Conservation (phyloP, 2,888 invertebrate genomes). For the Willowsia nigromaculata region DNA sequence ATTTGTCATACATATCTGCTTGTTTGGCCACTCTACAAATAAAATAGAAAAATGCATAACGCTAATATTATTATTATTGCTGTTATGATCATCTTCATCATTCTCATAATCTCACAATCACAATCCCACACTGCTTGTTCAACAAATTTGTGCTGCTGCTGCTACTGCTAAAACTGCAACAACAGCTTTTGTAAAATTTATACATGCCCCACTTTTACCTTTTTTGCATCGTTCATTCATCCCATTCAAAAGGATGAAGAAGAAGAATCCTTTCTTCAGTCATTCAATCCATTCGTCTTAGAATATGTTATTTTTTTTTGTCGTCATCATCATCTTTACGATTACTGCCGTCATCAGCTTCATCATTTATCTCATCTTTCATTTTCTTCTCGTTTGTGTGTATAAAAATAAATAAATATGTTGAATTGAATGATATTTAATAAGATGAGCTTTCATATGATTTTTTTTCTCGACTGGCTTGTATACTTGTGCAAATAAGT, state of each 20-base stretch:
- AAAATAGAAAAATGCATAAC: background rate
- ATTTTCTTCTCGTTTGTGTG: slow-evolving; percentile 38
- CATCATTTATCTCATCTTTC: slow-evolving; percentile 62
- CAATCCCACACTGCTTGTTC: background rate
- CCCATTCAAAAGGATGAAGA: background rate
- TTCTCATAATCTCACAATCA: background rate
- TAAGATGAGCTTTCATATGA: slow-evolving; percentile 46
- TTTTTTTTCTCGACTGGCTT: background rate
- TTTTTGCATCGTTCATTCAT: slow-evolving; percentile 63
- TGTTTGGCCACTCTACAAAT: background rate
- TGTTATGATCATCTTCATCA: slow-evolving; percentile 37
- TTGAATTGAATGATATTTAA: slow-evolving; percentile 44
- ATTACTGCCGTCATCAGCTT: slow-evolving; percentile 35
- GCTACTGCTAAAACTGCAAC: background rate
- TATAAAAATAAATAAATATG: slow-evolving; percentile 57
- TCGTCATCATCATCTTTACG: slow-evolving; percentile 23
- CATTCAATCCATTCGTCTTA: slow-evolving; percentile 51
- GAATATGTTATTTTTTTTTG: slow-evolving; percentile 44
- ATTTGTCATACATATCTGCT: background rate
- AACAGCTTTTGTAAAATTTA: slow-evolving; percentile 45
- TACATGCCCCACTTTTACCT: slow-evolving; percentile 71
- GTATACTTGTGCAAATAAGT: background rate
- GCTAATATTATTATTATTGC: background rate
- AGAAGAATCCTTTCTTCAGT: slow-evolving; percentile 19
- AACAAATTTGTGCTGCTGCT: slow-evolving; percentile 18